Base-by-base conservation (phyloP, 1,140 invertebrate species). In the Hycleus cichorii region DNA sequence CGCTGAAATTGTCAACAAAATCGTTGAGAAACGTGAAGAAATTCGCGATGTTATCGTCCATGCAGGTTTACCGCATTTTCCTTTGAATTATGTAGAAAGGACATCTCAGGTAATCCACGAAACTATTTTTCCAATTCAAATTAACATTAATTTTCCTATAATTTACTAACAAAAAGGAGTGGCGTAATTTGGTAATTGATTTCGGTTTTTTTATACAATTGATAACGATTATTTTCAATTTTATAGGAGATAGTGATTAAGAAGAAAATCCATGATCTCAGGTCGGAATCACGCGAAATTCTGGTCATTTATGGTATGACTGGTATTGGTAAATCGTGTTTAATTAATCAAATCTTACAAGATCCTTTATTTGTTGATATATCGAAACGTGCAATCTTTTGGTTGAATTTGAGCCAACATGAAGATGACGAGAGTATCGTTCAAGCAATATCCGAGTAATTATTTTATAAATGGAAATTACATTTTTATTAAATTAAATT, bases 251-350 rank as follows among this genome's bases (percentile, higher is more conserved):
- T 57, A 27, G 39, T 32, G 0, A 49, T 63, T 7, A 60, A 54
- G 52, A n/a, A 40, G 2, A 54, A 44, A 18, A 43, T 60, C 9
- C 39, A 51, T 24, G 48, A 49, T n/a, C 39, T 63, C 9, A 11
- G 45, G 32, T 48, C 47, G 43, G 39, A 50, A 46, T 12, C 27
- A 12, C 11, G 42, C 11, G 25, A 56, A 40, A 57, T 39, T 49
- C 26, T 63, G 38, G 62, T 64, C 8, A 42, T 64, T 43, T 52
- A 64, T 40, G 62, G 62, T 27, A 61, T 64, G 51, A 49, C 60
- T 44, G 62, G 62, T 26, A 61, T 58, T 48, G 62, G 62, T 45
- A 64, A 64, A 62, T 64, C 62, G 4, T 64, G 55, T 47, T 47
- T 64, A 38, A 55, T 64, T 12, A 61, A 64, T 56, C 52, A 61